Evolutionary conservation across 2,113 vertebrate genomes (phyloP).

Genomic region (Lutjanus erythropterus): DNA sequence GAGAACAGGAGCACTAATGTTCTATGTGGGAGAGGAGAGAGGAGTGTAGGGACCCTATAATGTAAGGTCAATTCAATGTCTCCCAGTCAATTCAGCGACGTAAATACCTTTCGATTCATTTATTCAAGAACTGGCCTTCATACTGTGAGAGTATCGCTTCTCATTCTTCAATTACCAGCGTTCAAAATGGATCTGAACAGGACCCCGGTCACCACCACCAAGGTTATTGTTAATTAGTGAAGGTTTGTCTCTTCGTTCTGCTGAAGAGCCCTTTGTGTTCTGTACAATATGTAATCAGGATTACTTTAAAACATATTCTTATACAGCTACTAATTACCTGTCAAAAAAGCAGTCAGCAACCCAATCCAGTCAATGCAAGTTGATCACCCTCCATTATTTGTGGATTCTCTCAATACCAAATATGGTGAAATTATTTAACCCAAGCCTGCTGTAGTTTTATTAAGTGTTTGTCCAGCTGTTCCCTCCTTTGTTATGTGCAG

Average conservation of each 20-base stretch:
- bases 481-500: too few species aligned
- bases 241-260: neutral
- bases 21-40: conserved; percentile 59
- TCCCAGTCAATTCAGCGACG: conserved; percentile 45
- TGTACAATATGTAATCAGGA: too few species aligned
- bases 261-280: neutral
- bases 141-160: conserved; percentile 59
- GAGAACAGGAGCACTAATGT: conserved; percentile 51
- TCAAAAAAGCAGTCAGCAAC: too few species aligned
- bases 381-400: too few species aligned
- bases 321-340: too few species aligned
- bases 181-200: conserved; percentile 59
- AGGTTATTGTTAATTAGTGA: conserved; percentile 39
- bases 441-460: too few species aligned
- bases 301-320: too few species aligned
- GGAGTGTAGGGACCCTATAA: conserved; percentile 60
- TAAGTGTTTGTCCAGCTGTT: too few species aligned
- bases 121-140: conserved; percentile 48
- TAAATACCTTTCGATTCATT: conserved; percentile 67
- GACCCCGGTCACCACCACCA: conserved; percentile 32
- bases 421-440: too few species aligned
- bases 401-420: too few species aligned
- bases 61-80: conserved; percentile 71
- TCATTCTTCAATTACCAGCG: conserved; percentile 53
- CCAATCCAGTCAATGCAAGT: too few species aligned